Evolutionary conservation across 2,113 vertebrate genomes (phyloP).

Genomic region (Campylomormyrus numenius): DNA sequence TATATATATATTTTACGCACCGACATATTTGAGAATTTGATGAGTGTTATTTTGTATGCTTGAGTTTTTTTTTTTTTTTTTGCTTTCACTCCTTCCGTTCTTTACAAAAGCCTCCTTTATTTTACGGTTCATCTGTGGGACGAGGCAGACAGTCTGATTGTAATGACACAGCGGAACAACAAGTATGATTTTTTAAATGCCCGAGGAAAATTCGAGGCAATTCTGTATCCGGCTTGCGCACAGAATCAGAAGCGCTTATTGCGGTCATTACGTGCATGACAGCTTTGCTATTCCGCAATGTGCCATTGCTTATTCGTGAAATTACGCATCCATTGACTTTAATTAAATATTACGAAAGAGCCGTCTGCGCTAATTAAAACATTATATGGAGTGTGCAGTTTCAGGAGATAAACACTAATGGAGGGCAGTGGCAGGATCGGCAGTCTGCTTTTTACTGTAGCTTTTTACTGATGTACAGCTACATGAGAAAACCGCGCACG

Average conservation of each 20-base stretch:
- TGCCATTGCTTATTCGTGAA: conserved; percentile 19
- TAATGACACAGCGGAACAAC: not conserved
- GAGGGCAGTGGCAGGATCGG: too few species aligned
- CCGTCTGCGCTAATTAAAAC: conserved; percentile 7
- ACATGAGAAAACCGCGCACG: not conserved
- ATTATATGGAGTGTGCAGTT: conserved; percentile 2
- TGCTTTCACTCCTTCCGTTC: not conserved
- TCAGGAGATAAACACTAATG: not conserved
- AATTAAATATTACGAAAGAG: conserved; percentile 22
- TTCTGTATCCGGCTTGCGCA: not conserved
- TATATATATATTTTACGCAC: not conserved
- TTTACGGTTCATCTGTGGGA: not conserved
- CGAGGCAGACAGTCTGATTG: not conserved
- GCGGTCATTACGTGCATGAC: conserved; percentile 11
- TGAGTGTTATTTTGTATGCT: not conserved
- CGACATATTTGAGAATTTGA: not conserved
- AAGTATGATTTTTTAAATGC: conserved; percentile 10
- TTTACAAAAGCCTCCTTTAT: not conserved
- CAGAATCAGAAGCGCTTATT: not conserved
- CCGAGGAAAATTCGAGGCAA: not conserved
- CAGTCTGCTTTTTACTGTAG: not conserved
- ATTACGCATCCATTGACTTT: conserved; percentile 9
- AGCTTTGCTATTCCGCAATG: not conserved
- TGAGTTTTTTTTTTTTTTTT: not conserved
- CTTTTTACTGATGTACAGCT: not conserved